Evolutionary conservation across 2,888 invertebrate genomes (phyloP).

Genomic region (Mythimna pallens): DNA sequence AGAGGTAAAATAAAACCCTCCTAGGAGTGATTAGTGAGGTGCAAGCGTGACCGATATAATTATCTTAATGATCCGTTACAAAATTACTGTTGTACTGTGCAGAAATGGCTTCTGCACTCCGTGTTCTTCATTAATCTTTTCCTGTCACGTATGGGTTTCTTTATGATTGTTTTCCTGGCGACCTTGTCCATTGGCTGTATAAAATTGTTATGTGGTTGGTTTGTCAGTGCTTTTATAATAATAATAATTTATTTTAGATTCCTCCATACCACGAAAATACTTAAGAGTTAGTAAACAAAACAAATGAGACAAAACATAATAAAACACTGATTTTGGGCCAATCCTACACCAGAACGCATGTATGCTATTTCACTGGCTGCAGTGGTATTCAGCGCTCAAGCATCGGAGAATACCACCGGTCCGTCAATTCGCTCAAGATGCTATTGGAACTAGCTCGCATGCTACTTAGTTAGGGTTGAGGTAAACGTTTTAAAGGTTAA

Average conservation of each 20-base stretch:
- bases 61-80: constrained; percentile 66
- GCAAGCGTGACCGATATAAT: constrained; percentile 72
- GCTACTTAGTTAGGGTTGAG: too few relatives aligned
- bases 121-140: constrained; percentile 32
- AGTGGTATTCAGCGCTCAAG: too few relatives aligned
- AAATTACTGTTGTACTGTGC: constrained; percentile 57
- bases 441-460: too few relatives aligned
- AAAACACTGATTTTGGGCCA: too few relatives aligned
- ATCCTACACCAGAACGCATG: too few relatives aligned
- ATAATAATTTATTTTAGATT: too few relatives aligned
- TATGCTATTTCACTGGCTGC: too few relatives aligned
- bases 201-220: background rate
- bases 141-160: constrained; percentile 21
- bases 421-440: too few relatives aligned
- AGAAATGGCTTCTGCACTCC: constrained; percentile 38
- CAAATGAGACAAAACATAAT: background rate
- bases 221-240: background rate
- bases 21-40: constrained; percentile 62
- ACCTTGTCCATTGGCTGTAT: constrained; percentile 2
- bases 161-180: constrained; percentile 6
- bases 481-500: too few relatives aligned
- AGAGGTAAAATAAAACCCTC: constrained; percentile 55
- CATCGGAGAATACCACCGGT: too few relatives aligned
- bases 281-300: background rate
- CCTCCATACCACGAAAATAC: too few relatives aligned